Base-by-base conservation (phyloP, 1,140 invertebrate genomes). In the Cydia amplana region DNA sequence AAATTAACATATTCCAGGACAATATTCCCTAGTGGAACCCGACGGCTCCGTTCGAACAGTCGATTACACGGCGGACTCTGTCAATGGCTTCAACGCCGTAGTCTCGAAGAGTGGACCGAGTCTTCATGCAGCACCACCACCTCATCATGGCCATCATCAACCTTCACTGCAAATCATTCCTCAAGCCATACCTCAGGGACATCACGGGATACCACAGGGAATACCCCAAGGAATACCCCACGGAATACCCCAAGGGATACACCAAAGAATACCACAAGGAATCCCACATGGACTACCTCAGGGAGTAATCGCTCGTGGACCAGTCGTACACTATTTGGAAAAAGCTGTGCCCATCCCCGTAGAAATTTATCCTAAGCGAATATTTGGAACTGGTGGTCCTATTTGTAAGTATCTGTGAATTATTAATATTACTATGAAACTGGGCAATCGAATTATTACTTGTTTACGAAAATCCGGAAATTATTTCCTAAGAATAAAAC, bases 11-110 rank as follows among this genome's bases (percentile, higher is more conserved):
- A 72, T 80, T 79, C 0, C 81, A 93, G 95, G 95, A n/a, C 95
- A 95, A 87, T 95, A 95, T 79, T 94, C 94, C 2, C 88, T 96
- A 40, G 93, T 96, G 28, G 95, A 96, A 82, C 93, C 96, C 18
- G 96, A 96, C 79, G 96, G 96, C 60, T 94, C 95, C 16, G 93
- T 94, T 12, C 93, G 95, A 70, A 95, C 94, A 18, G 95, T 95
- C 14, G 94, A 95, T 77, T 95, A 95, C 80, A 94, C 94, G 1
- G 94, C 94, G 0, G 94, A 95, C 76, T 77, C 93, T 0, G 85
- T 93, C 28, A 93, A 94, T 75, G 94, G 94, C 7, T 95, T 94
- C 82, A 94, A 94, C 78, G 94, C 94, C 4, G 92, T 94, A 1
- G 94, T 95, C 0, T 93, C 93, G 1, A 94, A 94, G 82, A 93